A percentile compares a stretch with the other conserved stretches of the same genome.
Evolutionary conservation across 2,113 vertebrate genomes (phyloP).

Genomic region (Saguinus midas): DNA sequence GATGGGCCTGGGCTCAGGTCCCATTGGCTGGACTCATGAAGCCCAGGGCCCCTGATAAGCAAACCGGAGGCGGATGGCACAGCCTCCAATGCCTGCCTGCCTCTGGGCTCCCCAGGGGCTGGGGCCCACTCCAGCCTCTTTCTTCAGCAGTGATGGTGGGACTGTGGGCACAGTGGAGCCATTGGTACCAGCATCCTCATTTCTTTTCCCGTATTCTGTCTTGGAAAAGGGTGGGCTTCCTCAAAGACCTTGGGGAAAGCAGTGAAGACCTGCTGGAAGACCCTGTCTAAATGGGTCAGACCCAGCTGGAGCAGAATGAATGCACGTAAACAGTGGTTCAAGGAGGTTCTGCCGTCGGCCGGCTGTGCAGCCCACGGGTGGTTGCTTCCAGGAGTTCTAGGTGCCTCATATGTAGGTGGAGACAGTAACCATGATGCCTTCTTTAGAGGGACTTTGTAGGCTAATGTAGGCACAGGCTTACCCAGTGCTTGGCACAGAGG

Average conservation of each 20-base stretch:
- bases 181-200: neutral
- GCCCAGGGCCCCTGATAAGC: neutral
- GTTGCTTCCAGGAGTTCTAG: neutral
- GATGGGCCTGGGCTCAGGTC: neutral
- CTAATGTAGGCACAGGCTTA: accelerated
- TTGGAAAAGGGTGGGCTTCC: neutral
- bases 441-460: neutral
- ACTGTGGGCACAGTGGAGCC: neutral
- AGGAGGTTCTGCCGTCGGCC: neutral
- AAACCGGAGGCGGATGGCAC: accelerated
- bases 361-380: neutral
- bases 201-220: neutral
- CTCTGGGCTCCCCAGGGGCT: neutral
- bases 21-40: neutral
- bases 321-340: accelerated
- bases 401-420: neutral
- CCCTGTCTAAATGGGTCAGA: accelerated
- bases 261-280: neutral
- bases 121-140: no score
- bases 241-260: neutral
- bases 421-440: accelerated
- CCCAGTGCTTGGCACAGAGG: neutral
- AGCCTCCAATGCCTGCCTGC: neutral
- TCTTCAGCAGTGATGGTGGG: neutral
- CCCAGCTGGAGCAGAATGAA: neutral